Conservation (phyloP, 1,140 invertebrate genomes). For the Anthonomus grandis region DNA sequence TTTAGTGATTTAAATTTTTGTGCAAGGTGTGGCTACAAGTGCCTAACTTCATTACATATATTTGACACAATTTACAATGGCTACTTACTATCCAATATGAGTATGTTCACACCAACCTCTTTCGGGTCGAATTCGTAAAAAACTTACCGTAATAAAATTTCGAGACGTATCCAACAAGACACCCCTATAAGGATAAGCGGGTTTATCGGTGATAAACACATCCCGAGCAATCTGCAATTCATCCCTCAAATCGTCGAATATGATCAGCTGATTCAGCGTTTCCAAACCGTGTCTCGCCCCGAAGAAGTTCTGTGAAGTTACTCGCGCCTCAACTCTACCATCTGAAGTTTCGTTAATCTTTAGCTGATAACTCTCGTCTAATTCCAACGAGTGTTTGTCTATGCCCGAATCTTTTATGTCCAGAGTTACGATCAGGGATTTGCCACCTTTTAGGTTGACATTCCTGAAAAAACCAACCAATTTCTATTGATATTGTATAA, state of each 20-base stretch:
- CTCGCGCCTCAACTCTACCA: conserved; percentile 57
- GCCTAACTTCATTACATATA: too few species aligned
- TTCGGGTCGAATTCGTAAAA: not conserved
- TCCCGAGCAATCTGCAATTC: conserved; percentile 60
- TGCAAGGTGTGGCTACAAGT: too few species aligned
- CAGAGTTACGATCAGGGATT: conserved; percentile 41
- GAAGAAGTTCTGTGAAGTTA: conserved; percentile 65
- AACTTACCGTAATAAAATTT: conserved; percentile 63
- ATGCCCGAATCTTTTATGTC: conserved; percentile 38
- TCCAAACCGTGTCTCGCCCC: conserved; percentile 75
- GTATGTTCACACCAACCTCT: too few species aligned
- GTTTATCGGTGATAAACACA: conserved; percentile 63
- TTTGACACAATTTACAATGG: too few species aligned
- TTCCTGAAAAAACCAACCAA: conserved; percentile 19
- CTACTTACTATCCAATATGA: too few species aligned
- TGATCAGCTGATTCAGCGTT: conserved; percentile 71
- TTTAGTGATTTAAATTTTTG: too few species aligned
- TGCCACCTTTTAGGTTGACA: conserved; percentile 31
- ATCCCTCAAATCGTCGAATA: conserved; percentile 63
- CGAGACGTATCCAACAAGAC: conserved; percentile 74
- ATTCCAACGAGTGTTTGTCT: conserved; percentile 54
- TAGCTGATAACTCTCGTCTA: conserved; percentile 67
- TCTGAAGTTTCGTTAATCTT: conserved; percentile 49
- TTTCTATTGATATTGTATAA: too few species aligned
- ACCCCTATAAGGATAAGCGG: conserved; percentile 72